Percentiles rank a stretch among this genome's conserved stretches.
phyloP scores from a whole-genome alignment of 2,888 invertebrate species.

The Galeruca laticollis region DNA sequence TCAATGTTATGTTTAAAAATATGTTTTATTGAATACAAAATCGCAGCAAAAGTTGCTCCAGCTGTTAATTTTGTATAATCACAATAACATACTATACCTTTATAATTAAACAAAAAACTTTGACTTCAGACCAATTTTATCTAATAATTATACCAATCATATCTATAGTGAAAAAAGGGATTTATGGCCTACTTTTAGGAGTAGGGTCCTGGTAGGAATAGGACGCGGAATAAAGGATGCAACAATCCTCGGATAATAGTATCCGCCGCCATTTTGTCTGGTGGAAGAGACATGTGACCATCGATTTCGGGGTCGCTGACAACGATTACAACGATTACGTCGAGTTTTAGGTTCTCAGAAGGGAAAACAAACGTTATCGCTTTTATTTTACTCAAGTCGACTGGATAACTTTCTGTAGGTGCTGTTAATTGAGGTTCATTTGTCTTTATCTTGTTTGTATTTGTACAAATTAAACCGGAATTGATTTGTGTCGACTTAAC shows the following conservation, averaged over 20 bases:
- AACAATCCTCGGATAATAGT: constrained; percentile 43
- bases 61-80: too few relatives aligned
- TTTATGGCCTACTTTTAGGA: background rate
- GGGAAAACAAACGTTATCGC: constrained; percentile 18
- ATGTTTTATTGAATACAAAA: too few relatives aligned
- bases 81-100: too few relatives aligned
- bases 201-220: constrained; percentile 16
- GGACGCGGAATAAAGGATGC: constrained; percentile 31
- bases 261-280: constrained; percentile 64
- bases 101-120: too few relatives aligned
- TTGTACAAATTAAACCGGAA: constrained; percentile 1
- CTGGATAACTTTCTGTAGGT: background rate
- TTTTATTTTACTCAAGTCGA: constrained; percentile 18
- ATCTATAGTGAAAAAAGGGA: background rate
- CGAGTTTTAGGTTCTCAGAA: constrained; percentile 19
- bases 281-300: constrained; percentile 65
- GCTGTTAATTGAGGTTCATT: constrained; percentile 25
- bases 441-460: constrained; percentile 29
- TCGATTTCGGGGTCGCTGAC: constrained; percentile 55
- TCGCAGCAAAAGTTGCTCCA: too few relatives aligned
- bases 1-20: too few relatives aligned
- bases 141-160: background rate
- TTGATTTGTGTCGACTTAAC: constrained; percentile 1
- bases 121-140: too few relatives aligned
- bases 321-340: constrained; percentile 25